Base-by-base conservation (phyloP, 2,113 vertebrate genomes). In the Myotis brandtii region DNA sequence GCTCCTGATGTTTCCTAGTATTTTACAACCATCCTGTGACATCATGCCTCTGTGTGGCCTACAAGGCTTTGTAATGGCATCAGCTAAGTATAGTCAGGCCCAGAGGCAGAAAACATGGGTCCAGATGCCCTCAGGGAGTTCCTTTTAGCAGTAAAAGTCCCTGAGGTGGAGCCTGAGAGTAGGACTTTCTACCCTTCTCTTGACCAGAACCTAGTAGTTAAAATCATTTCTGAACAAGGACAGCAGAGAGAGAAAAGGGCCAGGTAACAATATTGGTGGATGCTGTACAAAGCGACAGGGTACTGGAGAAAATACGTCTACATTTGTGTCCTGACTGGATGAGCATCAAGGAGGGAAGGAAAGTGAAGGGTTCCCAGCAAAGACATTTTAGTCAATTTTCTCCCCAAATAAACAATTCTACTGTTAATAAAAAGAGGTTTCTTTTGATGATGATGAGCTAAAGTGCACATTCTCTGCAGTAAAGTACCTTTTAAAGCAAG, bases 371-470 rank as follows among this genome's bases (percentile, higher is more conserved):
- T 23, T 23, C 17, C 59, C 46, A 64, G 48, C 23, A 37, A 96
- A 93, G 70, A 83, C 83, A 97, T 92, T 96, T 95, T 89, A 96
- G 86, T 83, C 77, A 77, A 93, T 96, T 93, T 96, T 95, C 95
- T 92, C 91, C 84, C 84, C 84, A 96, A 91, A 97, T 96, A 94
- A 96, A 97, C 97, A 97, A 92, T 93, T 79, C 75, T 9, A 46
- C 34, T 95, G 75, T 97, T 95, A 96, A 97, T 96, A 95, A 96
- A 96, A 93, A 96, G 64, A 96, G 91, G 86, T 86, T 95, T 66
- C 93, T 94, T 97, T 98, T 94, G 89, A 96, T 97, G 93, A 85
- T 92, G 64, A 52, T 54, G 62, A 81, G 79, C 76, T 96, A 94
- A 97, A 97, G 79, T 96, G 84, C 66, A 95, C 83, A 94, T 89